These are phyloP conservation scores for Chelonia mydas DNA, from an alignment of 2,797 vertebrate genomes.

Conservation along the genomic window DNA sequence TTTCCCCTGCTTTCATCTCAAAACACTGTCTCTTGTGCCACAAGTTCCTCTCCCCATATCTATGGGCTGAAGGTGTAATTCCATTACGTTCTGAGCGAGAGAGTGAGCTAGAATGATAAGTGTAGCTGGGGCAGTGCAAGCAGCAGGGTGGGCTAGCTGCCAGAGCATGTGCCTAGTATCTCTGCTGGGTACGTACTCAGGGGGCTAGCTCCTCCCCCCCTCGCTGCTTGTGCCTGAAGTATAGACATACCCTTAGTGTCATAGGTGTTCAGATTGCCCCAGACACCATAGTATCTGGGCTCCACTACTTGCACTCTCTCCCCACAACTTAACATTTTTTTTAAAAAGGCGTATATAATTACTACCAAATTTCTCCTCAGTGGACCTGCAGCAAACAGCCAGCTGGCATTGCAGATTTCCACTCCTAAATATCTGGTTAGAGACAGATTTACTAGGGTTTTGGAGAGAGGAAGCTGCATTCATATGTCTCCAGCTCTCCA, in stretches of 20 bases:
- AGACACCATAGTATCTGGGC: background rate
- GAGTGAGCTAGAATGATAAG: too few relatives aligned
- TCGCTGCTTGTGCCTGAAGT: background rate
- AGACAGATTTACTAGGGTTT: slow-evolving; percentile 27
- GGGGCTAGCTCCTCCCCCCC: background rate
- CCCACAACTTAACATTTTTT: background rate
- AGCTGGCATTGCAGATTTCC: background rate
- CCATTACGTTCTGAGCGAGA: background rate
- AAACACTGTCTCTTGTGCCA: slow-evolving; percentile 40
- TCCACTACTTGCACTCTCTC: background rate
- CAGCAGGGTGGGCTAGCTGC: too few relatives aligned
- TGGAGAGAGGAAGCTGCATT: slow-evolving; percentile 4
- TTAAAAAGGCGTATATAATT: background rate
- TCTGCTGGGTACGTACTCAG: background rate
- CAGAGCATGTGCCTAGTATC: background rate
- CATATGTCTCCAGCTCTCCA: background rate
- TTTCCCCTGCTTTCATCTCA: slow-evolving; percentile 4
- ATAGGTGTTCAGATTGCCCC: background rate
- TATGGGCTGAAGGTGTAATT: background rate
- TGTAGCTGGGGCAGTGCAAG: too few relatives aligned
- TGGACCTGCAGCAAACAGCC: slow-evolving; percentile 9
- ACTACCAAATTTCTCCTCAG: slow-evolving; percentile 40
- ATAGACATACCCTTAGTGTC: background rate
- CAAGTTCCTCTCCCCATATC: slow-evolving; percentile 36
- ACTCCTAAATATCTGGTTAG: background rate